Conservation (phyloP, 2,888 invertebrate species). For the Clanis bilineata region DNA sequence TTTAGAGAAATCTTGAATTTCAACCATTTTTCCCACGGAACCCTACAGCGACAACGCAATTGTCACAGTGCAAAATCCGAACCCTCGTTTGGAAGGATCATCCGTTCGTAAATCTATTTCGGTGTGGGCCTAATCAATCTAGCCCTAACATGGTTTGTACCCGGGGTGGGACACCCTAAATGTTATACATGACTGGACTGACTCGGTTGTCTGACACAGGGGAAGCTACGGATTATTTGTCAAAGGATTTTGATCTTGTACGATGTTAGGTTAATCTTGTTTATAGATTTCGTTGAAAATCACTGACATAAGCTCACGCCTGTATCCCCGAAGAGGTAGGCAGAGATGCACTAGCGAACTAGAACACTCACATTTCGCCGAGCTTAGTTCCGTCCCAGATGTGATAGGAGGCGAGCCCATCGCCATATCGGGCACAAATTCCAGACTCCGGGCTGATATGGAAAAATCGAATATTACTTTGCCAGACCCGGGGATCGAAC, state of each 20-base stretch:
- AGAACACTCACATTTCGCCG: too few relatives aligned
- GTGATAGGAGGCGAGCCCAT: too few relatives aligned
- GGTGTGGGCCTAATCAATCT: slow-evolving; percentile 1
- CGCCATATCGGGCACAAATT: too few relatives aligned
- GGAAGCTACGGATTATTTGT: neutral
- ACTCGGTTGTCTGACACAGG: neutral
- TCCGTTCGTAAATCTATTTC: slow-evolving; percentile 6
- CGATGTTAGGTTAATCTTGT: neutral
- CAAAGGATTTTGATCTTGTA: neutral
- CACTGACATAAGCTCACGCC: too few relatives aligned
- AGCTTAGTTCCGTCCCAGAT: too few relatives aligned
- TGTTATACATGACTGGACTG: neutral
- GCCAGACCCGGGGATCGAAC: too few relatives aligned
- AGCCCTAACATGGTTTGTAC: neutral
- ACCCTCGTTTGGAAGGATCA: neutral
- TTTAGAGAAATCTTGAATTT: too few relatives aligned
- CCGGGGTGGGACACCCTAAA: neutral
- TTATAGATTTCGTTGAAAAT: too few relatives aligned
- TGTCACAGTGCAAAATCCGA: neutral
- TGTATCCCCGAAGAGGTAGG: too few relatives aligned
- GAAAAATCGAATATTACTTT: too few relatives aligned
- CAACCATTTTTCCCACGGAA: neutral
- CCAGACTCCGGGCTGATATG: too few relatives aligned
- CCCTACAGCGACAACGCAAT: neutral
- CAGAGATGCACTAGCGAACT: too few relatives aligned